Percentiles rank a stretch among this genome's conserved stretches.
Evolutionary conservation across 2,797 vertebrate genomes (phyloP).

Genomic region (Mormyrops attenuatus): DNA sequence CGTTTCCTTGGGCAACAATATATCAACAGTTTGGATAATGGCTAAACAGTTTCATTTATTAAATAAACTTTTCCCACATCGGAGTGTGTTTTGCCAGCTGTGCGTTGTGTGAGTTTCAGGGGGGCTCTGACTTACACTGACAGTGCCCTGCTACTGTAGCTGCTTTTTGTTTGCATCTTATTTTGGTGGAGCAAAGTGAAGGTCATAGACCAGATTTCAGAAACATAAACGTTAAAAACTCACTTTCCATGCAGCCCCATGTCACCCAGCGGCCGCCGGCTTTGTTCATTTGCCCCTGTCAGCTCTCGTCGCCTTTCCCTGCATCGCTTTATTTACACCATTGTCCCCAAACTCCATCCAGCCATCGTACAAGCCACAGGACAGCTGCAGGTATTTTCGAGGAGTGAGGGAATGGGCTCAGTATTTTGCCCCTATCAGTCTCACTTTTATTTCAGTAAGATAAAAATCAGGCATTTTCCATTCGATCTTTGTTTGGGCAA

Average conservation of each 20-base stretch:
- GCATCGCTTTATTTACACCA: background rate
- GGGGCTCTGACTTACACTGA: no score
- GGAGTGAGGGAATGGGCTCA: background rate
- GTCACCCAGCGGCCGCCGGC: background rate
- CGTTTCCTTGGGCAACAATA: constrained; percentile 38
- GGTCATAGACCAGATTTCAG: background rate
- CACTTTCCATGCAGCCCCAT: background rate
- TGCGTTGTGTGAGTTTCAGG: background rate
- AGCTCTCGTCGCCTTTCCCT: background rate
- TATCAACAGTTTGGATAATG: constrained; percentile 53
- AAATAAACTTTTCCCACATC: constrained; percentile 50
- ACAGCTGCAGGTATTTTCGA: background rate
- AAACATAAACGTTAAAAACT: background rate
- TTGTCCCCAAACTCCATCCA: background rate
- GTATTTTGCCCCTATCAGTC: background rate
- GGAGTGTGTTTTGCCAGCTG: constrained; percentile 23
- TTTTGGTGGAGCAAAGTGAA: background rate
- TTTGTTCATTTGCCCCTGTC: background rate
- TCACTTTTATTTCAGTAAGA: background rate
- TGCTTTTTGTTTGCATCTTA: background rate
- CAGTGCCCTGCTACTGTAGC: background rate
- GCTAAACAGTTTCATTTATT: constrained; percentile 46
- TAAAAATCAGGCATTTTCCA: background rate
- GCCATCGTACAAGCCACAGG: background rate
- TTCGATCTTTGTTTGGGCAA: background rate